Conservation (phyloP, 2,797 vertebrate species). For the Oreochromis mossambicus region DNA sequence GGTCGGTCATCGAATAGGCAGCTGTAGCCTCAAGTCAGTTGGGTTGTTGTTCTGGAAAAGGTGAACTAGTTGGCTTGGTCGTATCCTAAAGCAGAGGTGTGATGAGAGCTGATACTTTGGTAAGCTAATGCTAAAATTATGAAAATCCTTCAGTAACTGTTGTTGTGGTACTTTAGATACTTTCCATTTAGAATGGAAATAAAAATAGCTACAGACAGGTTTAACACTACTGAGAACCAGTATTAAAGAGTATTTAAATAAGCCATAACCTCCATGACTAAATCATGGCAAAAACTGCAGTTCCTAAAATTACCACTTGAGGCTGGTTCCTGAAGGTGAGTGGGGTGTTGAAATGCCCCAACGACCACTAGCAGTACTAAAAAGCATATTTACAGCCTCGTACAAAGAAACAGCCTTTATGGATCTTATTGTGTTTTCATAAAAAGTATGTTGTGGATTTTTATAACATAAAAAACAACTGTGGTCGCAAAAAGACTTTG, state of each 20-base stretch:
- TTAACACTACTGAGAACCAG: neutral
- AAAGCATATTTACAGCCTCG: neutral
- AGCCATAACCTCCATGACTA: neutral
- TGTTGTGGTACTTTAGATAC: neutral
- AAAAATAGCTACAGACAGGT: neutral
- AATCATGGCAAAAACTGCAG: neutral
- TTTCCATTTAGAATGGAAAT: neutral
- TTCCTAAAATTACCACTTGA: neutral
- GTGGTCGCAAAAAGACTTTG: neutral
- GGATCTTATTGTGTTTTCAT: neutral
- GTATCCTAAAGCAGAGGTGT: neutral
- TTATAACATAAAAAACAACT: neutral
- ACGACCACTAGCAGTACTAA: neutral
- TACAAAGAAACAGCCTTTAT: neutral
- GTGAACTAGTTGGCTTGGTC: neutral
- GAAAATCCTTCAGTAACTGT: neutral
- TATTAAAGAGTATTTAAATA: neutral
- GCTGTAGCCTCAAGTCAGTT: neutral
- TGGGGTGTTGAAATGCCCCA: neutral
- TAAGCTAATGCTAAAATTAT: neutral
- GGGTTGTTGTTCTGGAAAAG: neutral
- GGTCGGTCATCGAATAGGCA: neutral
- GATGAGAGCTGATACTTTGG: fast-evolving
- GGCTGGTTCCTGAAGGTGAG: neutral
- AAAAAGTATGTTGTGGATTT: neutral